Percentiles rank a stretch among this genome's conserved stretches.
Conservation (phyloP, 2,888 invertebrate genomes). For the Stramonita haemastoma region DNA sequence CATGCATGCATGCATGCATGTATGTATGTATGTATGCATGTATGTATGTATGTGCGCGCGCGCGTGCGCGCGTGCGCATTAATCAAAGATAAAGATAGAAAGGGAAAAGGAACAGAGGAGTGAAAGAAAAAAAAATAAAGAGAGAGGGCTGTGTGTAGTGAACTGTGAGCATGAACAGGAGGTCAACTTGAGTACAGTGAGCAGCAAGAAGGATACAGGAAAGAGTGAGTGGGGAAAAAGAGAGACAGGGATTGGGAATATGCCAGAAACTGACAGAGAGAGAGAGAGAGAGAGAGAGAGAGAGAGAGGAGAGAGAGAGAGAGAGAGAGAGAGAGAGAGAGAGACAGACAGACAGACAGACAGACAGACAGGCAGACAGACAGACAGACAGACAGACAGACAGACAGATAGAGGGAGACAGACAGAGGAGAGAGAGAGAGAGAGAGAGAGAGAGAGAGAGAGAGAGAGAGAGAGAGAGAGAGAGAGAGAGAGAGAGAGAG, state of each 20-base stretch:
- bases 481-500: slow-evolving; percentile 15
- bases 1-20: slow-evolving; percentile 7
- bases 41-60: background rate
- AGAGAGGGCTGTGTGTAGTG: no score
- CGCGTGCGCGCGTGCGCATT: no score
- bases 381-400: no score
- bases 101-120: no score
- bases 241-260: background rate
- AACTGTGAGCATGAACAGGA: no score
- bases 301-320: background rate
- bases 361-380: no score
- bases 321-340: background rate
- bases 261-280: background rate
- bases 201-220: no score
- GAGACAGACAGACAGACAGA: background rate
- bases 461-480: slow-evolving; percentile 3
- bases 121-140: no score
- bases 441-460: slow-evolving; percentile 15
- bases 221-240: no score
- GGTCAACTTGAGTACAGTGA: no score
- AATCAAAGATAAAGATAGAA: no score
- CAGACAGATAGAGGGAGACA: no score
- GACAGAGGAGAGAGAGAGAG: background rate
- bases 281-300: background rate
- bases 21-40: background rate